phyloP scores from a whole-genome alignment of 2,888 invertebrate genomes.

The Ctena decussata region DNA sequence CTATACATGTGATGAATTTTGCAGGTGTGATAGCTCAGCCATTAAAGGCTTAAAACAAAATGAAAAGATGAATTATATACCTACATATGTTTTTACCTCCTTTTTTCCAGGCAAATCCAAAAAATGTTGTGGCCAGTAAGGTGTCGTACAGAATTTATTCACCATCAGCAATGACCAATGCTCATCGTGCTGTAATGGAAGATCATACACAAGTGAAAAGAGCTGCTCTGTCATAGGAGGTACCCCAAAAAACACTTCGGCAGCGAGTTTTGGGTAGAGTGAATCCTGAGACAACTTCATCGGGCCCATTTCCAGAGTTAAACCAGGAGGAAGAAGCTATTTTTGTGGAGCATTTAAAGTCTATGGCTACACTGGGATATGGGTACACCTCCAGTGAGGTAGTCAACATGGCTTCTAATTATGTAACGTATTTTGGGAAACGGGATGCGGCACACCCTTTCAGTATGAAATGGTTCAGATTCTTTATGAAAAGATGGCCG shows the following conservation, averaged over 20 bases:
- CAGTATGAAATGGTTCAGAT: background rate
- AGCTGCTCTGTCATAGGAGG: background rate
- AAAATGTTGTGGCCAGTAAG: background rate
- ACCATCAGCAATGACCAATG: background rate
- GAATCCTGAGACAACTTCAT: background rate
- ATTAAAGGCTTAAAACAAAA: too few relatives aligned
- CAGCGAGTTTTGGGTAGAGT: background rate
- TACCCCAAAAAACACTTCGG: background rate
- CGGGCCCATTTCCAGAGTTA: background rate
- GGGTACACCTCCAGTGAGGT: background rate
- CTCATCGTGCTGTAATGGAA: background rate
- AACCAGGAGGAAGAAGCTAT: too few relatives aligned
- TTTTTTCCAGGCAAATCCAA: background rate
- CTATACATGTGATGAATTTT: too few relatives aligned
- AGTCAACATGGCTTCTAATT: too few relatives aligned
- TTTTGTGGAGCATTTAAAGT: too few relatives aligned
- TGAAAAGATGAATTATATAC: too few relatives aligned
- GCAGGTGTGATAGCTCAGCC: too few relatives aligned
- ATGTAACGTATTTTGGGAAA: background rate
- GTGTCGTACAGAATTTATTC: background rate
- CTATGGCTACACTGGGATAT: background rate
- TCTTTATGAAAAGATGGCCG: background rate
- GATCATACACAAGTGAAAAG: background rate
- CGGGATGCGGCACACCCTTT: background rate
- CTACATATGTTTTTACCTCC: too few relatives aligned